A percentile compares a stretch with the other conserved stretches of the same genome.
Evolutionary conservation across 2,797 vertebrate species (phyloP).

Genomic region (Pseudomugil gertrudae): DNA sequence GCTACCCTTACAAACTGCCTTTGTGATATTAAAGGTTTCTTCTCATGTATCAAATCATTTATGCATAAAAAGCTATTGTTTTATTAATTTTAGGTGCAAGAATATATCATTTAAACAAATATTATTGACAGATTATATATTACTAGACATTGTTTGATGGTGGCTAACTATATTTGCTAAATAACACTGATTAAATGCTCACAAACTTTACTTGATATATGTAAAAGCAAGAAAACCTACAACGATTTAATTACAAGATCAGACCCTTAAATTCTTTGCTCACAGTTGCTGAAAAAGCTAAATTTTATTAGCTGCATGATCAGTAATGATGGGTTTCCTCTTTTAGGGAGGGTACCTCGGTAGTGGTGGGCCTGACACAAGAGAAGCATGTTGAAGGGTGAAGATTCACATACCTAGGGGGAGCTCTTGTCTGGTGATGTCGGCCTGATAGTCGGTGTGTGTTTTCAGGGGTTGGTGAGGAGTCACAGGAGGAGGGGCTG

Average conservation of each 20-base stretch:
- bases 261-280: no score
- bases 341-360: neutral
- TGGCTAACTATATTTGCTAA: no score
- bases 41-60: neutral
- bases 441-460: slow-evolving; percentile 38
- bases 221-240: neutral
- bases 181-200: no score
- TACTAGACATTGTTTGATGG: neutral
- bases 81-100: neutral
- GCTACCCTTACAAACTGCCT: neutral
- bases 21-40: neutral
- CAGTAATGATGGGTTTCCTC: neutral
- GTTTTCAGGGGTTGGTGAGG: slow-evolving; percentile 32
- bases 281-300: no score
- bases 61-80: neutral
- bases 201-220: neutral
- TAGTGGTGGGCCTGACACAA: neutral
- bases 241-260: neutral
- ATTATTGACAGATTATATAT: neutral
- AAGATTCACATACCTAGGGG: slow-evolving; percentile 63
- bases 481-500: slow-evolving; percentile 9
- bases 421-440: slow-evolving; percentile 73
- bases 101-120: neutral
- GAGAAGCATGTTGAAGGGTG: slow-evolving; percentile 14
- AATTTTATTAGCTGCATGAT: no score